phyloP scores from a whole-genome alignment of 2,113 vertebrate species.

The Tenrec ecaudatus region DNA sequence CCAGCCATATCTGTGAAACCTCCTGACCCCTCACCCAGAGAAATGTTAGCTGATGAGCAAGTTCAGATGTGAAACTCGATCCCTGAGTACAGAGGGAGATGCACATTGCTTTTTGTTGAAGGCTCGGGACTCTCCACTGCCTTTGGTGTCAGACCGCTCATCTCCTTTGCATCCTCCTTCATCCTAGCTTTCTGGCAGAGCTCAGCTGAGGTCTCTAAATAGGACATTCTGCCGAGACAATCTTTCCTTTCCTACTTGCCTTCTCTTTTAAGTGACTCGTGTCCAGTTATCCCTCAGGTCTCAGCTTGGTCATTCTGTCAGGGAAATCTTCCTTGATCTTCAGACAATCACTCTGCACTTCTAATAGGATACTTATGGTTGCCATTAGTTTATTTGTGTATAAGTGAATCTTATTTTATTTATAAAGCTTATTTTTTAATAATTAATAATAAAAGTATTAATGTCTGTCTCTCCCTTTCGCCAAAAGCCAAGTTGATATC shows the following conservation, averaged over 20 bases:
- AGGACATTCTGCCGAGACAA: background rate
- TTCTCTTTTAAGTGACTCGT: background rate
- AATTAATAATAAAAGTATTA: background rate
- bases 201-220: background rate
- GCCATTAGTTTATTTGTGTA: background rate
- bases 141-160: background rate
- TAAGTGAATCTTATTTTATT: too few relatives aligned
- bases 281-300: background rate
- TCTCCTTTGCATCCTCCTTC: background rate
- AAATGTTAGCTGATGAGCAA: background rate
- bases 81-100: background rate
- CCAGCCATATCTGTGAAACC: background rate
- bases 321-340: background rate
- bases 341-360: too few relatives aligned
- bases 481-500: background rate
- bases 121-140: too few relatives aligned
- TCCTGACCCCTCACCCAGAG: background rate
- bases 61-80: background rate
- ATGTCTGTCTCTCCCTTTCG: background rate
- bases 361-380: background rate
- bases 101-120: background rate
- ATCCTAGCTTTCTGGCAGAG: background rate
- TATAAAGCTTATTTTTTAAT: too few relatives aligned
- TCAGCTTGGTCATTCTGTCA: background rate
- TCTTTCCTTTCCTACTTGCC: background rate